Conservation (phyloP, 2,888 invertebrate genomes). For the Plemyria rubiginata region DNA sequence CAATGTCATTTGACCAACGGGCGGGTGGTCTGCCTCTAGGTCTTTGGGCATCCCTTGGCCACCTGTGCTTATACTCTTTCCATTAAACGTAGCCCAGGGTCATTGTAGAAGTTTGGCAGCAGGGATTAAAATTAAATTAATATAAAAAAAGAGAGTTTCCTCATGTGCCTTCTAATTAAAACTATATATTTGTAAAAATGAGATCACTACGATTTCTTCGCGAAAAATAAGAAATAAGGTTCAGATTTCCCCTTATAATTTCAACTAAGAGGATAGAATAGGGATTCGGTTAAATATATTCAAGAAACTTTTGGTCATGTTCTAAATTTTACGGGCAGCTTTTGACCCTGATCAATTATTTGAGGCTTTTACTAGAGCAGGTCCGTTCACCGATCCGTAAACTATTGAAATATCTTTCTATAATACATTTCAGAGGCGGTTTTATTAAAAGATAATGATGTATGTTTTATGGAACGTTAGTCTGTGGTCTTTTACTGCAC, state of each 20-base stretch:
- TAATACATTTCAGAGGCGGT: constrained; percentile 6
- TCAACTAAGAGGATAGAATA: neutral
- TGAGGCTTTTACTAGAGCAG: constrained; percentile 26
- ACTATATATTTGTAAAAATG: too few relatives aligned
- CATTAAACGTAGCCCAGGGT: too few relatives aligned
- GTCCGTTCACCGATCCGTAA: constrained; percentile 18
- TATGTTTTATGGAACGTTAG: constrained; percentile 44
- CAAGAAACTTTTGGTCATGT: constrained; percentile 31
- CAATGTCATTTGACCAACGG: too few relatives aligned
- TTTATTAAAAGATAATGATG: constrained; percentile 17
- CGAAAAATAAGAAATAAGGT: too few relatives aligned
- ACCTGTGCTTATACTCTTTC: too few relatives aligned
- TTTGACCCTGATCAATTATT: constrained; percentile 39
- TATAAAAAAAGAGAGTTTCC: too few relatives aligned
- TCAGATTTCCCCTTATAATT: neutral
- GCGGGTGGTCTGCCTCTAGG: too few relatives aligned
- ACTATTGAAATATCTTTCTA: constrained; percentile 32
- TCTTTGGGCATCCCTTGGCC: too few relatives aligned
- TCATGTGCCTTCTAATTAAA: too few relatives aligned
- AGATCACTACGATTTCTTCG: too few relatives aligned
- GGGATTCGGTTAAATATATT: constrained; percentile 27
- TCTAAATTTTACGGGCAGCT: constrained; percentile 40
- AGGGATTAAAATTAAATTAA: too few relatives aligned
- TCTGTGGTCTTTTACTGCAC: constrained; percentile 59
- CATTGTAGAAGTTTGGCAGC: too few relatives aligned